Base-by-base conservation (phyloP, 2,113 vertebrate species). In the Scalopus aquaticus region DNA sequence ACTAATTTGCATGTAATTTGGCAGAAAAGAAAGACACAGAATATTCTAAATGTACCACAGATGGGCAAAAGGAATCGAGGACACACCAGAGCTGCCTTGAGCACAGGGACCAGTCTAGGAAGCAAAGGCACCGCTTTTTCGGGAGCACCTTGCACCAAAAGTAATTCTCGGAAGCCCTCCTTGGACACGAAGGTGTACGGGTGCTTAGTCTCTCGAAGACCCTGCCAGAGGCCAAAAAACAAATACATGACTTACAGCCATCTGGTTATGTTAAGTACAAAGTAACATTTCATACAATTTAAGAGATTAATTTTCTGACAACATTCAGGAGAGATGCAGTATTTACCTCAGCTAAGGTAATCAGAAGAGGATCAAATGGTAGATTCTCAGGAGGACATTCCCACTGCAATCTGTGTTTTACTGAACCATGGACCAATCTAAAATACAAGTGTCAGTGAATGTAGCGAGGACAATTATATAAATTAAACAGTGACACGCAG, bases 181-280 rank as follows among this genome's bases (percentile, higher is more conserved):
- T 98, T 98, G 49, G 99, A 98, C 74, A 99, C 98, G 96, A 99
- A 99, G 0, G 98, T 99, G 9, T 98, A 98, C 0, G 98, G 99
- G 74, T 99, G 98, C 67, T 97, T 98, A 5, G 98, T 99, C 88
- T 99, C 98, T 97, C 96, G 98, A 44, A 99, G 95, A 35, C 99
- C 99, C 99, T 99, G 98, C 74, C 90, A 79, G 73, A 97, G 92
- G 93, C 30, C 80, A 84, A 35, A 88, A 88, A 62, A 35, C 72
- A 96, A 93, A 95, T 65, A 8, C 0, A 11, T 19, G 0, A 84
- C 87, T 92, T 73, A 88, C 54, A 12, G 73, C 2, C 1, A 93
- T 42, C 73, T n/a, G 19, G 19, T 79, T 49, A 73, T 56, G 4
- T 16, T 86, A 79, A 35, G 35, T 90, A 73, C 17, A 62, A 93